These are phyloP conservation scores for Eidolon helvum DNA, from an alignment of 2,113 vertebrate species.

Conservation along the genomic window DNA sequence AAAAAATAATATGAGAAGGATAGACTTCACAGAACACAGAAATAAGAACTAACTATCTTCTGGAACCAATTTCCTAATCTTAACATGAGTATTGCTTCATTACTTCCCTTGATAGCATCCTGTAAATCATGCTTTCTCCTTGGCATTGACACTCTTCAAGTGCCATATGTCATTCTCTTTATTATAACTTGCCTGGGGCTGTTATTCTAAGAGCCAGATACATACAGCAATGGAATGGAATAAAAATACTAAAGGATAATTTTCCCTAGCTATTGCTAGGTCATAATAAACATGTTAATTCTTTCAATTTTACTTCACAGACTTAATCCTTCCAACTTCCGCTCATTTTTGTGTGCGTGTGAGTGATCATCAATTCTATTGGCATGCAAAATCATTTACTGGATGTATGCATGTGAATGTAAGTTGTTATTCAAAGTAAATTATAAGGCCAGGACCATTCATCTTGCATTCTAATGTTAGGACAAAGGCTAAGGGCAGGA, in stretches of 20 bases:
- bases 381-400: neutral
- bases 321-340: neutral
- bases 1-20: neutral
- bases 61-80: neutral
- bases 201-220: constrained; percentile 48
- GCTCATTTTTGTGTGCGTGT: neutral
- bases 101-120: neutral
- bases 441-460: neutral
- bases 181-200: constrained; percentile 16
- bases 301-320: neutral
- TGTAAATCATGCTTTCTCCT: constrained; percentile 24
- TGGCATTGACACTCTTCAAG: neutral
- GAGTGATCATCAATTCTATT: neutral
- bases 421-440: neutral
- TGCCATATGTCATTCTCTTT: constrained; percentile 37
- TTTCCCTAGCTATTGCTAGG: neutral
- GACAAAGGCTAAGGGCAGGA: neutral
- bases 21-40: neutral
- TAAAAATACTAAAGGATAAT: constrained; percentile 20
- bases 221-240: neutral
- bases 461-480: neutral
- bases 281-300: constrained; percentile 30
- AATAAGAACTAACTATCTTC: neutral
- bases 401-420: neutral
- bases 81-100: neutral